Percentiles rank a stretch among this genome's conserved stretches.
Evolutionary conservation across 1,140 invertebrate species (phyloP).

Genomic region (Zaprionus tsacasi): DNA sequence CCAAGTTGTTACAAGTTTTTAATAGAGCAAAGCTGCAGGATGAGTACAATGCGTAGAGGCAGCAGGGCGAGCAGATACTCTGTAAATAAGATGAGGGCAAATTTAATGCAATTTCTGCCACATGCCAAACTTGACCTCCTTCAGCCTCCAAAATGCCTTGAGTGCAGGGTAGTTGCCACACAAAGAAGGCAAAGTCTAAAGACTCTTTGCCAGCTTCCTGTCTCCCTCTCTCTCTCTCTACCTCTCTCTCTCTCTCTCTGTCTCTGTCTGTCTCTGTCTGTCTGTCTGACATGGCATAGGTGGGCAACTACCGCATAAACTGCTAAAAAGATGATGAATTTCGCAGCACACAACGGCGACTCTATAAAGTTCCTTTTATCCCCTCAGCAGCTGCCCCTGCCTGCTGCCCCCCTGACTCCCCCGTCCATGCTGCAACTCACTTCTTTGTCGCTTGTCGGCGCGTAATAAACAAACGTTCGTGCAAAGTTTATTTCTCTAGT

Average conservation of each 20-base stretch:
- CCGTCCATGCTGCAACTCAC: slow-evolving; percentile 47
- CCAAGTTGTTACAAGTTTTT: slow-evolving; percentile 82
- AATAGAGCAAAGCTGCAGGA: slow-evolving; percentile 59
- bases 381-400: slow-evolving; percentile 10
- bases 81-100: not conserved
- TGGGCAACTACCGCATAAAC: slow-evolving; percentile 74
- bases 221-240: not conserved
- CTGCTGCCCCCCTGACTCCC: not conserved
- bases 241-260: not conserved
- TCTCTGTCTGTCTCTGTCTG: not conserved
- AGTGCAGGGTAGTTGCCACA: slow-evolving; percentile 28
- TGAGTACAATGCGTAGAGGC: not conserved
- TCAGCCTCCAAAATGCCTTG: not conserved
- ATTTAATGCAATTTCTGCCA: not conserved
- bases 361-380: slow-evolving; percentile 47
- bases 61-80: not conserved
- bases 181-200: slow-evolving; percentile 15
- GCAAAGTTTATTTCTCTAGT: slow-evolving; percentile 73
- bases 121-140: slow-evolving; percentile 6
- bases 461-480: slow-evolving; percentile 83
- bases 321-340: slow-evolving; percentile 82
- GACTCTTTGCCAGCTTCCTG: slow-evolving; percentile 23
- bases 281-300: slow-evolving; percentile 40
- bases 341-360: slow-evolving; percentile 56
- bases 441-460: slow-evolving; percentile 62